A percentile compares a stretch with the other conserved stretches of the same genome.
Conservation (phyloP, 2,113 vertebrate genomes). For the Phalacrocorax pelagicus region DNA sequence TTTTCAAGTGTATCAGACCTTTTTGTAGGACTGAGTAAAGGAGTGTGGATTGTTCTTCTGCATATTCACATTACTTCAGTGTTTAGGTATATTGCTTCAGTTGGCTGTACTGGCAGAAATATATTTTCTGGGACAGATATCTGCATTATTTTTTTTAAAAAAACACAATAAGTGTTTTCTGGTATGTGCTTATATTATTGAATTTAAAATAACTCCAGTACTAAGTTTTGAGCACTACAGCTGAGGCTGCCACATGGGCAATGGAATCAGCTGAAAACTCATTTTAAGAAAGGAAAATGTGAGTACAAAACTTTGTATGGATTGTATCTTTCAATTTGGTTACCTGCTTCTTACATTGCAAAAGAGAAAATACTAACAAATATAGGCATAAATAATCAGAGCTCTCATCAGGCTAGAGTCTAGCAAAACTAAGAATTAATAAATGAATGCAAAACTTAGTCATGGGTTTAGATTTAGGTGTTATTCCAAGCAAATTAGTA, state of each 20-base stretch:
- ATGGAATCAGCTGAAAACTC: not conserved
- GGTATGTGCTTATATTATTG: not conserved
- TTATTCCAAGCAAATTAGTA: not conserved
- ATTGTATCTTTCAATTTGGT: not conserved
- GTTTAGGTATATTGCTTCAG: not conserved
- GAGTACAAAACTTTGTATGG: not conserved
- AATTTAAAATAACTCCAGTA: not conserved
- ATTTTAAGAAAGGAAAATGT: not conserved
- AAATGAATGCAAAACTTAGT: not conserved
- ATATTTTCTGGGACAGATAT: not conserved
- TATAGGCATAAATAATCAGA: not conserved
- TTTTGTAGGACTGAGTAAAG: not conserved
- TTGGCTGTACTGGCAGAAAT: not conserved
- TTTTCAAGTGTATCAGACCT: not conserved
- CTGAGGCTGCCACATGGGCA: not conserved
- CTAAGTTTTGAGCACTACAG: not conserved
- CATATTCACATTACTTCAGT: not conserved
- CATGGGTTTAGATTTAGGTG: not conserved
- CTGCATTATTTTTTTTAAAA: not conserved
- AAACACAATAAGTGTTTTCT: not conserved
- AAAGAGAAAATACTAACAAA: not conserved
- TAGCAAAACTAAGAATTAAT: not conserved
- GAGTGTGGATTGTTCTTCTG: not conserved
- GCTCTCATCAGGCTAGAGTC: not conserved
- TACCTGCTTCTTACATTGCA: not conserved